Base-by-base conservation (phyloP, 2,113 vertebrate species). In the Ascaphus truei region DNA sequence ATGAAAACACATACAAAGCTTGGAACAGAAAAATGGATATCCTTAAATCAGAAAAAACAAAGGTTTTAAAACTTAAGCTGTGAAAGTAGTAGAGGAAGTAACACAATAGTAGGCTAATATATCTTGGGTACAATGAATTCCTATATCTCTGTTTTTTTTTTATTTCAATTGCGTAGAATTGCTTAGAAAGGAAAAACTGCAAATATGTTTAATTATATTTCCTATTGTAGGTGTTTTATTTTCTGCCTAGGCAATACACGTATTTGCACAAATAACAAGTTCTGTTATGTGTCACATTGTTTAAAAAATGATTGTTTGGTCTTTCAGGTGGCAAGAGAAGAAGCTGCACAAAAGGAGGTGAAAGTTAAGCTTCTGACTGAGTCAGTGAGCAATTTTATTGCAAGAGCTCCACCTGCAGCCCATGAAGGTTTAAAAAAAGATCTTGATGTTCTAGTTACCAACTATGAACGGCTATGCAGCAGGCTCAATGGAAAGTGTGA, bases 341-440 rank as follows among this genome's bases (percentile, higher is more conserved):
- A 99, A 76, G 93, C 96, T 18, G 84, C 89, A 62, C 98, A 98
- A 74, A 99, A 99, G 72, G 93, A 97, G 83, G 83, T 92, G 3
- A 99, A 99, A 89, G 96, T 99, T 69, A 96, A 95, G 72, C 92
- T 96, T 51, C 86, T 99, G 63, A 95, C 92, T 0, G 95, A 98
- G 71, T 93, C 92, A 0, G 95, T 98, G 63, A 98, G 93, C 77
- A 95, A 82, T 68, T 95, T 99, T 73, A 95, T 98, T 73, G 85
- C 90, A 74, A 97, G 94, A 62, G 95, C 95, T 68, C 95, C 94
- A 27, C 91, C 93, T 57, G 89, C 88, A 56, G 93, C 95, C 80
- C 95, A 97, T n/a, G 96, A 96, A 67, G 92, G 94, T 66, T 83
- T 99, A 82, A 93, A 91, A 74, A 93, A 93, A 13, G 96, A 99